Percentiles rank a stretch among this genome's conserved stretches.
phyloP scores from a whole-genome alignment of 2,888 invertebrate genomes.

The Chloroclystis v-ata region DNA sequence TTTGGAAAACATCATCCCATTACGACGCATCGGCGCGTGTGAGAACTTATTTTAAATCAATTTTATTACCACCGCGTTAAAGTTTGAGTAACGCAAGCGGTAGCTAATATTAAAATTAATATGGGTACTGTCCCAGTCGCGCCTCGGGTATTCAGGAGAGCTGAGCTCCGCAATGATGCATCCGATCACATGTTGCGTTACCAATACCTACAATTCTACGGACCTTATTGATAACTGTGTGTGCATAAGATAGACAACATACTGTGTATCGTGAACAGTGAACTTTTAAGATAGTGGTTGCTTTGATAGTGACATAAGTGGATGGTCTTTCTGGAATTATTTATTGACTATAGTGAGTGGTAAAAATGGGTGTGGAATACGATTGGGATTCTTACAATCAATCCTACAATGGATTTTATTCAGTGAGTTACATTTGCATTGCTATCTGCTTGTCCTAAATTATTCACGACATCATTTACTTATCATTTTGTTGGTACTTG shows the following conservation, averaged over 20 bases:
- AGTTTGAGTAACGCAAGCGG: conserved; percentile 60
- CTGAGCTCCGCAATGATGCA: conserved; percentile 59
- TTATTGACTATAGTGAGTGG: conserved; percentile 44
- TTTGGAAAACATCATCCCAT: conserved; percentile 10
- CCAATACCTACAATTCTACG: conserved; percentile 49
- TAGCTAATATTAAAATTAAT: conserved; percentile 75
- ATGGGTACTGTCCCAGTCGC: conserved; percentile 71
- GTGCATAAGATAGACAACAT: conserved; percentile 56
- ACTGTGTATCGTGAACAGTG: conserved; percentile 41
- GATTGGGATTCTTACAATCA: conserved; percentile 73
- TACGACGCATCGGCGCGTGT: conserved; percentile 11
- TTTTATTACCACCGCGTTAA: conserved; percentile 13
- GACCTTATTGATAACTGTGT: conserved; percentile 63
- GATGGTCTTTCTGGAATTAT: conserved; percentile 42
- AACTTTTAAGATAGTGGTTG: conserved; percentile 31
- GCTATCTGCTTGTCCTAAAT: conserved; percentile 2
- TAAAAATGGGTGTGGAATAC: conserved; percentile 73
- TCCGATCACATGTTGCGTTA: conserved; percentile 51
- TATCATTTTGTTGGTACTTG: no score
- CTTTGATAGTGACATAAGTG: conserved; percentile 35
- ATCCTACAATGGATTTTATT: conserved; percentile 69
- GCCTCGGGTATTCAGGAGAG: conserved; percentile 61
- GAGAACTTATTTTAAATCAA: no score
- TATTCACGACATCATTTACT: conserved; percentile 6
- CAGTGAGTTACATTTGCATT: conserved; percentile 52